Conservation (phyloP, 2,888 invertebrate species). For the Patella depressa region DNA sequence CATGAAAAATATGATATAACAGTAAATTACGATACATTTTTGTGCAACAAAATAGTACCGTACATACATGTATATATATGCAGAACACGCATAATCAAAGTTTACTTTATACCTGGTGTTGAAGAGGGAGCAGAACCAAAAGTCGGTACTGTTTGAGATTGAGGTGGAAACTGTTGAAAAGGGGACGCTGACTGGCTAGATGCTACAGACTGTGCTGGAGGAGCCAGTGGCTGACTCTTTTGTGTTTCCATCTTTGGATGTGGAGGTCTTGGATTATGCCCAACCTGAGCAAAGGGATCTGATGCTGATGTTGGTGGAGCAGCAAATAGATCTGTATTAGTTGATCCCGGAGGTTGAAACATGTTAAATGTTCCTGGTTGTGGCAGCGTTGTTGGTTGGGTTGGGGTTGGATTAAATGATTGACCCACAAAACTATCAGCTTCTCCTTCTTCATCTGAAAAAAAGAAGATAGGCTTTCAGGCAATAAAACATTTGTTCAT, state of each 20-base stretch:
- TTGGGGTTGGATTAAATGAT: slow-evolving; percentile 43
- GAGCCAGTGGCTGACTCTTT: slow-evolving; percentile 21
- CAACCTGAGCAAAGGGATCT: slow-evolving; percentile 63
- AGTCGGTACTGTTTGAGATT: slow-evolving; percentile 10
- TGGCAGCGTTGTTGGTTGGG: slow-evolving; percentile 27
- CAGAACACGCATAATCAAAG: no score
- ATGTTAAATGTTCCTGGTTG: slow-evolving; percentile 22
- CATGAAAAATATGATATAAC: no score
- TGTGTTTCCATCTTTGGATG: slow-evolving; percentile 24
- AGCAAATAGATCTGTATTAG: slow-evolving; percentile 14
- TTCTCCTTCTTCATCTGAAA: slow-evolving; percentile 70
- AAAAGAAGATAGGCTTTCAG: slow-evolving; percentile 12
- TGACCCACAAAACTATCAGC: slow-evolving; percentile 70
- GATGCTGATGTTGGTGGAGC: slow-evolving; percentile 31
- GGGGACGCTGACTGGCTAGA: background rate
- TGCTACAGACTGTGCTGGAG: background rate
- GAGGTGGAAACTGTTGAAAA: slow-evolving; percentile 10
- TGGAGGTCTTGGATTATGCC: slow-evolving; percentile 41
- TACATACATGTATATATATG: no score
- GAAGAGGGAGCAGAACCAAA: slow-evolving; percentile 15
- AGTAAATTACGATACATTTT: no score
- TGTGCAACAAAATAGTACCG: no score
- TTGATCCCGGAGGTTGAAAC: slow-evolving; percentile 26
- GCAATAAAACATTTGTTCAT: no score
- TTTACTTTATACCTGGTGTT: background rate